Base-by-base conservation (phyloP, 2,113 vertebrate genomes). In the Sorex araneus region DNA sequence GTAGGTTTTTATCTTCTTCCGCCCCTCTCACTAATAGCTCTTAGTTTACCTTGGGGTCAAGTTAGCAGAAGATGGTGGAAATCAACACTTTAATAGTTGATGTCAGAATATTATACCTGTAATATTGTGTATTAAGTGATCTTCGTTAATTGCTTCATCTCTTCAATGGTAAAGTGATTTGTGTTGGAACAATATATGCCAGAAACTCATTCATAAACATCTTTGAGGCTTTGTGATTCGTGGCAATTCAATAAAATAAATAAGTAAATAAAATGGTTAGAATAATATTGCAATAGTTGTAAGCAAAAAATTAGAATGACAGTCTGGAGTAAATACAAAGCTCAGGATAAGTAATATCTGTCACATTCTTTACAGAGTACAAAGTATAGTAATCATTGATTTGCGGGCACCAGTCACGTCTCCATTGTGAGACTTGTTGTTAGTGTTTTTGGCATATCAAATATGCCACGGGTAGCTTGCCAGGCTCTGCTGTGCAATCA, bases 41-140 rank as follows among this genome's bases (percentile, higher is more conserved):
- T 76, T 54, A 86, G 32, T 32, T 76, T 21, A 77, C 27, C 25
- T 8, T 13, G 19, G 11, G 23, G 74, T 34, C 63, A 73, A 69
- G 50, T 73, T 3, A 94, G 43, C 45, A 77, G 70, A 45, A 54
- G 47, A 15, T 40, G 2, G 21, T 21, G n/a, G 54, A 36, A 32
- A 43, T 85, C 0, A 15, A 21, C 0, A 2, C n/a, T 21, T 21
- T 12, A 15, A 10, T 11, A 36, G 10, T 10, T 50, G 16, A 2
- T 9, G 0, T 45, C 27, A 21, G 36, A 87, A 50, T 50, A 13
- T 50, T 11, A 50, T 28, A 8, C 36, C 50, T 18, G 40, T 40
- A 40, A 2, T 75, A 81, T 64, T 27, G 16, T 36, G 13, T 21
- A 50, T 23, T 83, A 50, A 9, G 1, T 54, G n/a, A 64, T 60